Conservation (phyloP, 2,797 vertebrate species). For the Podarcis siculus region DNA sequence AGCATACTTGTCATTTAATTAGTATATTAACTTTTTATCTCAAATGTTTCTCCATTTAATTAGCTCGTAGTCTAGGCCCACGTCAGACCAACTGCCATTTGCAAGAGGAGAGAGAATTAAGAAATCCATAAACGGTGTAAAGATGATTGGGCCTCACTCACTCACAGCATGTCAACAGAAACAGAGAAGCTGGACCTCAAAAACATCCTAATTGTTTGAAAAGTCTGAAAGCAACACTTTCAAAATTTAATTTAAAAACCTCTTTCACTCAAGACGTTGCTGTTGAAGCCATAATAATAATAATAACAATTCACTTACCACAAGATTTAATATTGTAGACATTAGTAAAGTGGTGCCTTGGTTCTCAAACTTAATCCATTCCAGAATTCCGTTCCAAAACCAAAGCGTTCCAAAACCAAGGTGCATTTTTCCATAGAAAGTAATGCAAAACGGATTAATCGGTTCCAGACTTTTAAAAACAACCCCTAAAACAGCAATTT, state of each 20-base stretch:
- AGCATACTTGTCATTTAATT: slow-evolving; percentile 76
- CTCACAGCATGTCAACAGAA: background rate
- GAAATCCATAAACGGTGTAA: background rate
- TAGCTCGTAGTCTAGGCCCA: slow-evolving; percentile 72
- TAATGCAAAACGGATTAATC: too few species aligned
- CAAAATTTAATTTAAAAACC: background rate
- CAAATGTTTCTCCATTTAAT: slow-evolving; percentile 75
- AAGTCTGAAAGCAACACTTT: background rate
- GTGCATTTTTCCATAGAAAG: too few species aligned
- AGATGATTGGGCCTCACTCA: background rate
- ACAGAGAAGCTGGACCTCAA: background rate
- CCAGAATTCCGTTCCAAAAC: too few species aligned
- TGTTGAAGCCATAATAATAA: background rate
- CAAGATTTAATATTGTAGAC: too few species aligned
- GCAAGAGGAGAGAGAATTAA: slow-evolving; percentile 19
- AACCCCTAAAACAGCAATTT: too few species aligned
- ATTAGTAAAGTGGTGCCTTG: too few species aligned
- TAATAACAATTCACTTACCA: too few species aligned
- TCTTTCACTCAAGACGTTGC: background rate
- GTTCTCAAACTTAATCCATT: too few species aligned
- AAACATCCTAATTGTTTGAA: background rate
- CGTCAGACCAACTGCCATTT: slow-evolving; percentile 72
- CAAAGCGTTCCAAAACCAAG: too few species aligned
- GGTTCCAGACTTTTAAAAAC: too few species aligned
- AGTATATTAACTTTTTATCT: slow-evolving; percentile 76